Percentiles rank a stretch among this genome's conserved stretches.
These are phyloP conservation scores for Standfussiana lucernea DNA, from an alignment of 2,888 invertebrate genomes.

Conservation along the genomic window DNA sequence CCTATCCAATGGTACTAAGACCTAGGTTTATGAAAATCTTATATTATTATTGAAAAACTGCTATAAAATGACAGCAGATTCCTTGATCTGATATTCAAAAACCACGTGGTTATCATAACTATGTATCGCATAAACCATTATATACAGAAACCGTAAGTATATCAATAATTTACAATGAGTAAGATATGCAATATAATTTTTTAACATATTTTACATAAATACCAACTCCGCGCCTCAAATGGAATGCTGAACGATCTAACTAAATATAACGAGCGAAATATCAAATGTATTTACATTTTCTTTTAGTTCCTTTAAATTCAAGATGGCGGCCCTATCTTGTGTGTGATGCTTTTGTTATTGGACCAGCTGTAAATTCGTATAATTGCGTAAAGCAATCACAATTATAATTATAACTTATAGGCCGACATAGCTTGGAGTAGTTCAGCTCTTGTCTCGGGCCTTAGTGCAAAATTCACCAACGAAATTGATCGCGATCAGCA, in stretches of 20 bases:
- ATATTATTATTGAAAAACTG: not conserved
- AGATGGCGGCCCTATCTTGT: slow-evolving; percentile 18
- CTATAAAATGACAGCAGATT: not conserved
- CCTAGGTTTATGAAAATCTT: not conserved
- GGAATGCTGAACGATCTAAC: slow-evolving; percentile 66
- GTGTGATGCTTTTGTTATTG: slow-evolving; percentile 26
- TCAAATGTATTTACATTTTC: slow-evolving; percentile 59
- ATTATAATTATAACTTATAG: not conserved
- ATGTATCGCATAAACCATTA: slow-evolving; percentile 31
- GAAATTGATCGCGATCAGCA: not conserved
- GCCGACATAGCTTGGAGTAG: no score
- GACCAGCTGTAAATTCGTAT: not conserved
- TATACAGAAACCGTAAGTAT: slow-evolving; percentile 42
- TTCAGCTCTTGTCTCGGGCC: not conserved
- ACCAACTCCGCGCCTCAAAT: slow-evolving; percentile 44
- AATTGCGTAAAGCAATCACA: slow-evolving; percentile 1
- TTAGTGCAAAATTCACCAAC: not conserved
- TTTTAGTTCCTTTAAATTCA: slow-evolving; percentile 35
- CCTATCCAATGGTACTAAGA: not conserved
- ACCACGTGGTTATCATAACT: not conserved
- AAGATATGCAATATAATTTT: slow-evolving; percentile 50
- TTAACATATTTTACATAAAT: slow-evolving; percentile 24
- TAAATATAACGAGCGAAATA: slow-evolving; percentile 58
- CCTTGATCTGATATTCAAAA: not conserved
- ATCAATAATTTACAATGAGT: slow-evolving; percentile 52